Percentiles rank a stretch among this genome's conserved stretches.
These are phyloP conservation scores for Unio pictorum DNA, from an alignment of 2,888 invertebrate genomes.

Conservation along the genomic window DNA sequence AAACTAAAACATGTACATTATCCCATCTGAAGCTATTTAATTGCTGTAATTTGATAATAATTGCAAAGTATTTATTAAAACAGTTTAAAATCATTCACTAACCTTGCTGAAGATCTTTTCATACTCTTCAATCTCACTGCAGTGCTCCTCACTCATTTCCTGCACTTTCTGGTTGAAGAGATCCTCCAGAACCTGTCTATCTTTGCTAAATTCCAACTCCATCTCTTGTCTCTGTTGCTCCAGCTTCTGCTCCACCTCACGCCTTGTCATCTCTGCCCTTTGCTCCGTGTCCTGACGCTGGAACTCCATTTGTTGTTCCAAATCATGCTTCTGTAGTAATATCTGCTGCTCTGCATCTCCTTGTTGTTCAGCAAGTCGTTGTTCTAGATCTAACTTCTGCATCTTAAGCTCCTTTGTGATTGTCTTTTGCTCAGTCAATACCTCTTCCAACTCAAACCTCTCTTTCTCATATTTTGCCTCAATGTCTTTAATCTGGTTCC, in stretches of 20 bases:
- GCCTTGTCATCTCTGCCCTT: constrained; percentile 36
- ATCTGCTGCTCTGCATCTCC: constrained; percentile 26
- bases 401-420: constrained; percentile 29
- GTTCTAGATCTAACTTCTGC: constrained; percentile 30
- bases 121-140: constrained; percentile 24
- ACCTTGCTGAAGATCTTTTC: constrained; percentile 20
- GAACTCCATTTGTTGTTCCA: constrained; percentile 10
- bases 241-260: constrained; percentile 30
- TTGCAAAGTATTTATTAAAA: background rate
- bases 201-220: constrained; percentile 28
- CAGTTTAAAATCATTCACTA: background rate
- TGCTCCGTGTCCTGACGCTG: constrained; percentile 10
- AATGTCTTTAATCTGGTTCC: constrained; percentile 27
- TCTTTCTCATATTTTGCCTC: constrained; percentile 35
- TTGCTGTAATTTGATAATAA: background rate
- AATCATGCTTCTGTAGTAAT: constrained; percentile 1
- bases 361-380: constrained; percentile 29
- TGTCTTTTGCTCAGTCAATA: constrained; percentile 24
- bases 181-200: constrained; percentile 21
- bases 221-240: constrained; percentile 34
- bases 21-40: too few relatives aligned
- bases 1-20: background rate
- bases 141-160: constrained; percentile 29
- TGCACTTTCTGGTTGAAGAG: constrained; percentile 23
- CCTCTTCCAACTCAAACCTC: constrained; percentile 29